phyloP scores from a whole-genome alignment of 2,888 invertebrate species.

The Erebia palarica region DNA sequence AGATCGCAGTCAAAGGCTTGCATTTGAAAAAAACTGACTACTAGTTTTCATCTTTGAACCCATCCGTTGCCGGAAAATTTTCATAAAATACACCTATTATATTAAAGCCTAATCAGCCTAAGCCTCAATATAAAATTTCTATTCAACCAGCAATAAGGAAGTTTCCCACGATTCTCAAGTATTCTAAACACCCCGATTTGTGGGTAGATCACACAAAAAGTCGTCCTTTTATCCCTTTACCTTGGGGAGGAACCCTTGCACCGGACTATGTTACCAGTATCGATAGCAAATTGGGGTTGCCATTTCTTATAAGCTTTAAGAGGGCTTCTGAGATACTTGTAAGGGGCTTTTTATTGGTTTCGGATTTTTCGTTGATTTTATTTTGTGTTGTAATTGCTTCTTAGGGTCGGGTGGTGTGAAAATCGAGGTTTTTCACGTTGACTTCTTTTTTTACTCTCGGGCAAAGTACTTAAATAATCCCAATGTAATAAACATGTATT shows the following conservation, averaged over 20 bases:
- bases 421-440: background rate
- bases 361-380: slow-evolving; percentile 46
- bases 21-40: no score
- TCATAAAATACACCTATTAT: no score
- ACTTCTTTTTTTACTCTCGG: no score
- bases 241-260: slow-evolving; percentile 55
- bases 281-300: slow-evolving; percentile 77
- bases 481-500: no score
- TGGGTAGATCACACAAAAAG: slow-evolving; percentile 73
- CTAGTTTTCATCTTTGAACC: no score
- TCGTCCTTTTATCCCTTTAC: slow-evolving; percentile 74
- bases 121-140: background rate
- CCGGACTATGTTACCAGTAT: slow-evolving; percentile 71
- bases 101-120: background rate
- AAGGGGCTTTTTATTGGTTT: slow-evolving; percentile 60
- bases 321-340: slow-evolving; percentile 61
- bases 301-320: slow-evolving; percentile 64
- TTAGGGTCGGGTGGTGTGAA: background rate
- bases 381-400: slow-evolving; percentile 1
- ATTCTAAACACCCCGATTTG: slow-evolving; percentile 69
- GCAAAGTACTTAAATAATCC: no score
- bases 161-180: slow-evolving; percentile 59
- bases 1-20: no score
- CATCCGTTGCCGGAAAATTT: no score
- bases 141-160: slow-evolving; percentile 11